These are phyloP conservation scores for Motacilla tschutschensis DNA, from an alignment of 2,113 vertebrate genomes.

Conservation along the genomic window DNA sequence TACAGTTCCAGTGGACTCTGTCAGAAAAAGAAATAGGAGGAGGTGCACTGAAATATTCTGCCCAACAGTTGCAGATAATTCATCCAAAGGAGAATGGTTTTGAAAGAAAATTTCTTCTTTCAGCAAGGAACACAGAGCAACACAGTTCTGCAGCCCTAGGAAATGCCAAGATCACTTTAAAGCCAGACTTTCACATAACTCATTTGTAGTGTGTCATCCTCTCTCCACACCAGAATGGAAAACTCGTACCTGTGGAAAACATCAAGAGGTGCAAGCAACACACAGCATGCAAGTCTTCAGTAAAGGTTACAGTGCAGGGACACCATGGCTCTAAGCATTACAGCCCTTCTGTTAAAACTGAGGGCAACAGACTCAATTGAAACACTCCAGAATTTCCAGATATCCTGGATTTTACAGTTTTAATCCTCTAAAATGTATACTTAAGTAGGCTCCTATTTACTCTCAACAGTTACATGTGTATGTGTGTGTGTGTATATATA, in stretches of 20 bases:
- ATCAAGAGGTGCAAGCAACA: neutral
- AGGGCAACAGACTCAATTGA: neutral
- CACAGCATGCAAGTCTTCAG: neutral
- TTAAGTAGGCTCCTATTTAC: neutral
- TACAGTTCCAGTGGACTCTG: neutral
- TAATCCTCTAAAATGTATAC: neutral
- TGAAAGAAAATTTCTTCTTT: neutral
- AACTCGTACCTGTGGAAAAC: neutral
- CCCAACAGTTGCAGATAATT: neutral
- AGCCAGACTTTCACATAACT: neutral
- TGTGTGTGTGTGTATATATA: too few species aligned
- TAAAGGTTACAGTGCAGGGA: neutral
- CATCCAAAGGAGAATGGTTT: neutral
- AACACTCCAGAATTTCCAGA: neutral
- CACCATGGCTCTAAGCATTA: neutral
- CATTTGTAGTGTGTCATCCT: neutral
- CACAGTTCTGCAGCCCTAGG: neutral
- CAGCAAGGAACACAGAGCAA: neutral
- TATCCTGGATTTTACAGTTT: neutral
- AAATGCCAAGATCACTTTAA: neutral
- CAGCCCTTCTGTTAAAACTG: neutral
- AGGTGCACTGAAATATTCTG: neutral
- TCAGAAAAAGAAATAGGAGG: neutral
- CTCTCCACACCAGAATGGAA: neutral
- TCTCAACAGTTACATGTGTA: rapidly evolving